These are phyloP conservation scores for Riptortus pedestris DNA, from an alignment of 1,140 invertebrate species.

Conservation along the genomic window DNA sequence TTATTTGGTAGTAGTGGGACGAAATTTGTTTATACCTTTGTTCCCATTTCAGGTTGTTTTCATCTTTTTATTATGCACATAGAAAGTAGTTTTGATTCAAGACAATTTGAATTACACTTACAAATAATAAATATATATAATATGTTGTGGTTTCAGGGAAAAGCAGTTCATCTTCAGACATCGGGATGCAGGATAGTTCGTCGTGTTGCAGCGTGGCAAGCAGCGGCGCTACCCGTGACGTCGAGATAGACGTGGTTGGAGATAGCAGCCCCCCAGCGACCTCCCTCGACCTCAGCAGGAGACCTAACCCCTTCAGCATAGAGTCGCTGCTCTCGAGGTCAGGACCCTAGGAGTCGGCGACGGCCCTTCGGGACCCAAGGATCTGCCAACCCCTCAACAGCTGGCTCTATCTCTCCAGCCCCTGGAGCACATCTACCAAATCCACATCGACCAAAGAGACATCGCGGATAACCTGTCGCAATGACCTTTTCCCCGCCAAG, in stretches of 20 bases:
- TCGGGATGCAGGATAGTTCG: conserved; percentile 5
- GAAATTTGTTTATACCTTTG: no score
- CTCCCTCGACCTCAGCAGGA: conserved; percentile 42
- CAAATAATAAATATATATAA: no score
- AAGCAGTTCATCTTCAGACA: conserved; percentile 14
- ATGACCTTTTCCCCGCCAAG: neutral
- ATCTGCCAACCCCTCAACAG: neutral
- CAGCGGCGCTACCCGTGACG: conserved; percentile 32
- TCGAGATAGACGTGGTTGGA: conserved; percentile 66
- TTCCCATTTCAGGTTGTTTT: no score
- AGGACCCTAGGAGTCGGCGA: neutral
- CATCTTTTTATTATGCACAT: no score
- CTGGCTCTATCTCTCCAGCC: neutral
- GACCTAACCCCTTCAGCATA: conserved; percentile 72
- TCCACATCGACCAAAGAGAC: neutral
- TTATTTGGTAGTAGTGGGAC: no score
- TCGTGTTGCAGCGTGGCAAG: conserved; percentile 28
- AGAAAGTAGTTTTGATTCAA: no score
- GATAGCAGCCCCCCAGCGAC: conserved; percentile 40
- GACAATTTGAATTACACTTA: no score
- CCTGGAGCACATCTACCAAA: neutral
- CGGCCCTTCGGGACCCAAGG: no score
- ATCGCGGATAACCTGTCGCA: no score
- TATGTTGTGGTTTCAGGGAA: conserved; percentile 27
- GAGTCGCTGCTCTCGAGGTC: conserved; percentile 57